Evolutionary conservation across 2,113 vertebrate species (phyloP), one percentile per base, ranked within the genome.

Genomic region (Abramis brama): DNA sequence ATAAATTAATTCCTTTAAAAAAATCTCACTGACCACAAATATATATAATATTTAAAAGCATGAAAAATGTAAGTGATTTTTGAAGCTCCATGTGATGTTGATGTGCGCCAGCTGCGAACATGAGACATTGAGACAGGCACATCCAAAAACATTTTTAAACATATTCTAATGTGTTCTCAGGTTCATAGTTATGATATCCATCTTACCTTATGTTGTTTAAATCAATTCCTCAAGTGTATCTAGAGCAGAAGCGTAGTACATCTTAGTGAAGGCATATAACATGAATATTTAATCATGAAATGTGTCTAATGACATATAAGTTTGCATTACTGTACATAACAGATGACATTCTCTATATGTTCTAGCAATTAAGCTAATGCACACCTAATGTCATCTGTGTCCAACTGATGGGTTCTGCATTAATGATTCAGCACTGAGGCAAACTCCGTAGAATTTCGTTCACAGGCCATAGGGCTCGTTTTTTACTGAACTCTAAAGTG

Each of bases 391-490:
- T 74, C 66, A 11, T 68, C 76, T 62, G 73, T 57, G 27, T 82
- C 68, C 83, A 87, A 86, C 30, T 76, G 68, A 79, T 79, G 74
- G 50, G 11, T 33, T 68, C 60, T 33, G 73, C 66, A 80, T 86
- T 86, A 87, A 80, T 86, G 81, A 86, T 88, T 85, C 59, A 82
- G 12, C 86, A 66, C 66, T 21, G 77, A 73, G 52, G 64, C 39
- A n/a, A 71, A 55, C 82, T 33, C 75, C 39, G 45, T 17, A 76
- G 30, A 60, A 30, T n/a, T 59, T 52, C 66, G 33, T 43, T 74
- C 55, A 33, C 8, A 4, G 74, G 27, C 25, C 74, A 77, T 9
- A 64, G 59, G 57, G 23, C 8, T 80, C 0, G 0, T 66, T 81
- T 66, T 45, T 81, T 27, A 45, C 36, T 66, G 79, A 47, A 5